A percentile compares a stretch with the other conserved stretches of the same genome.
phyloP scores from a whole-genome alignment of 1,140 invertebrate species.

The Semibalanus balanoides region DNA sequence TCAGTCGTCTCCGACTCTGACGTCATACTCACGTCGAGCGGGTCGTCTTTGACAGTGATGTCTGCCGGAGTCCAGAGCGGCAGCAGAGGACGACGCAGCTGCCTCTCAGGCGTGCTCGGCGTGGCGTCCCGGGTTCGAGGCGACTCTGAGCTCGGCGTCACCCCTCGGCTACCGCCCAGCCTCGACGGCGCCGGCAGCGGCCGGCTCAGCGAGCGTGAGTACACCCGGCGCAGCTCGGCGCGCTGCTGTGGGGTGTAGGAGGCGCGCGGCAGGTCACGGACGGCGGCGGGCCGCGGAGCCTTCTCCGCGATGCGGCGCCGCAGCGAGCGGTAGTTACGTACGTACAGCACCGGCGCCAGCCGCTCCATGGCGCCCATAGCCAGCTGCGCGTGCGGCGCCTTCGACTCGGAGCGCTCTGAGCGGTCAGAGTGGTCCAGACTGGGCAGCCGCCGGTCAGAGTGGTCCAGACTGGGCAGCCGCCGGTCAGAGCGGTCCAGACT shows the following conservation, averaged over 20 bases:
- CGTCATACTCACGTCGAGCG: neutral
- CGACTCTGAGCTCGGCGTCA: slow-evolving; percentile 8
- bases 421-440: no score
- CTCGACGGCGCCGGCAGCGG: slow-evolving; percentile 8
- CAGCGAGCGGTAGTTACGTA: neutral
- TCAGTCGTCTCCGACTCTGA: no score
- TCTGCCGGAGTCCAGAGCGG: neutral
- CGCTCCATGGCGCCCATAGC: neutral
- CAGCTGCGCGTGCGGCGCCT: neutral
- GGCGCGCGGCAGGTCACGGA: neutral
- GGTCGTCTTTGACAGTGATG: neutral
- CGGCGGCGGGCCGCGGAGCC: no score
- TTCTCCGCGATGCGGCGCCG: neutral
- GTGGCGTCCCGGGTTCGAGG: neutral
- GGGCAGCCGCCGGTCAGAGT: no score
- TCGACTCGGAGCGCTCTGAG: neutral
- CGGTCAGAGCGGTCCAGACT: no score
- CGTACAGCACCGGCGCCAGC: neutral
- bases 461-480: no score
- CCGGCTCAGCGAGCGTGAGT: neutral
- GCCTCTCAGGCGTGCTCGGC: neutral
- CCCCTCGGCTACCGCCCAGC: slow-evolving; percentile 17
- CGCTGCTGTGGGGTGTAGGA: neutral
- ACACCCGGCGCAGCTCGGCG: neutral
- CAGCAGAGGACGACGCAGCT: neutral